Base-by-base conservation (phyloP, 2,113 vertebrate species). In the Naja naja region DNA sequence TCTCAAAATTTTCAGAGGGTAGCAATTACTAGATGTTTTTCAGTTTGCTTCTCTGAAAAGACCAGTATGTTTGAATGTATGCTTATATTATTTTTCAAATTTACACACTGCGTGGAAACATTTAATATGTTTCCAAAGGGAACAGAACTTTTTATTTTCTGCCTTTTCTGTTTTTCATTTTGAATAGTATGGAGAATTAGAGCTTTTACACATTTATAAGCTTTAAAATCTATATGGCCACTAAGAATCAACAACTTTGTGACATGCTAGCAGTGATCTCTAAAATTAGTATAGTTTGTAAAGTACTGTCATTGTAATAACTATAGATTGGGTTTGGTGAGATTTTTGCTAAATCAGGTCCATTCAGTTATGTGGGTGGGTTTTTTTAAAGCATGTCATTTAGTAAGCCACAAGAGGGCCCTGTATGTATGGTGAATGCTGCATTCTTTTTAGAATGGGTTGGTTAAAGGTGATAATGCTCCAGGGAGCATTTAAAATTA, bases 401-500 rank as follows among this genome's bases (percentile, higher is more conserved):
- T 91, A 94, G 58, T 92, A 94, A 92, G 87, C 96, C 97, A 95
- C 96, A 97, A 98, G 97, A 85, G 98, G 97, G 96, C 97, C 94
- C 94, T 94, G 87, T 88, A 94, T 88, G 92, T 95, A 1, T 64
- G 49, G 91, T 81, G 58, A 47, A 39, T 49, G 64, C 64, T n/a
- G 30, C 30, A 64, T 92, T 64, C 93, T 92, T 56, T 87, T 39
- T 0, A 56, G 64, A 88, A 93, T 94, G 39, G 4, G 22, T 69
- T 94, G 54, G 91, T 93, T 52, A 85, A 95, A 92, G 27, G 8
- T 0, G 1, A 43, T 3, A 55, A 87, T 60, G 0, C 81, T 14
- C 5, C 5, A 12, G 30, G 34, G n/a, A 69, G 45, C 47, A 90
- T 52, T 5, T 34, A 74, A 74, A 9, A 34, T 14, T 10, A 52